phyloP scores from a whole-genome alignment of 2,113 vertebrate genomes.

The Ovis aries region ARS-UI_Ramb_v3.0 NC_056060.1:85723501-85724000 shows the following conservation, averaged over 20 bases:
- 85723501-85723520: neutral
- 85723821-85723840: neutral
- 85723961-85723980: neutral
- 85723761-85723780: neutral
- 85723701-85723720: accelerated
- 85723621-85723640: neutral
- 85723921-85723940: neutral
- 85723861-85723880: neutral
- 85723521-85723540: neutral
- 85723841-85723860: neutral
- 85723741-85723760: neutral
- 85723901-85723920: neutral
- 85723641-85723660: neutral
- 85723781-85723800: neutral
- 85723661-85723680: neutral
- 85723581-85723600: neutral
- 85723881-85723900: neutral
- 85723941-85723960: neutral
- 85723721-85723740: neutral
- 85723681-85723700: neutral
- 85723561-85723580: neutral
- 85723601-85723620: neutral
- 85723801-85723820: neutral
- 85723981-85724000: neutral
- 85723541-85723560: neutral